Base-by-base conservation (phyloP, 2,113 vertebrate species). In the Chaenogobius annularis region DNA sequence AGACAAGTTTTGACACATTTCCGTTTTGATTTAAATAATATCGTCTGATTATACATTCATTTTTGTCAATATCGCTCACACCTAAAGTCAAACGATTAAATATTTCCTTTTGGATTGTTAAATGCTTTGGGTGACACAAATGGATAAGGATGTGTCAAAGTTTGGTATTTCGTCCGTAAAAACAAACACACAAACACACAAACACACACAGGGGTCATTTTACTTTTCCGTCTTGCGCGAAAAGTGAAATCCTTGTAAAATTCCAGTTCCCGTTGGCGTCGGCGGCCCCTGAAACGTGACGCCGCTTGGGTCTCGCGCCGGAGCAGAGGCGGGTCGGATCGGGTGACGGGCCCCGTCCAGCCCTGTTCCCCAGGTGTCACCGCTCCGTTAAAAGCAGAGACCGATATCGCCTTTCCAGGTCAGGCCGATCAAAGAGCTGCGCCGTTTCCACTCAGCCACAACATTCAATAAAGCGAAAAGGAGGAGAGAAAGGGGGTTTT, bases 291-390 rank as follows among this genome's bases (percentile, higher is more conserved):
- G 92, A 85, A 92, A 90, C 56, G 26, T 65, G 85, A 91, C 75
- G 76, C 83, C 77, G 3, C 50, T 15, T 9, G 73, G 89, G 89
- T 90, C 89, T 91, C 92, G 84, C 87, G 89, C n/a, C 74, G 68
- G 70, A 74, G 78, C n/a, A 70, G 79, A 66, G 80, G 50, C 1
- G 79, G 66, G 80, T 47, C 1, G 56, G 89, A 78, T 92, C 85
- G 19, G 23, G 85, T 92, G 66, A 86, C 88, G 26, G 78, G 81
- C 86, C n/a, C n/a, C 77, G 72, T 75, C 61, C 70, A 73, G 89
- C 79, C 90, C 83, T 59, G 71, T 83, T 92, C 84, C 88, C 86
- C 84, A 89, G 88, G 88, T 89, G 87, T 90, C 91, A 90, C 70
- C 26, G 80, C 76, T 81, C 75, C 74, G 70, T 87, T 85, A 89